phyloP scores from a whole-genome alignment of 2,113 vertebrate genomes.

The Cottus gobio region DNA sequence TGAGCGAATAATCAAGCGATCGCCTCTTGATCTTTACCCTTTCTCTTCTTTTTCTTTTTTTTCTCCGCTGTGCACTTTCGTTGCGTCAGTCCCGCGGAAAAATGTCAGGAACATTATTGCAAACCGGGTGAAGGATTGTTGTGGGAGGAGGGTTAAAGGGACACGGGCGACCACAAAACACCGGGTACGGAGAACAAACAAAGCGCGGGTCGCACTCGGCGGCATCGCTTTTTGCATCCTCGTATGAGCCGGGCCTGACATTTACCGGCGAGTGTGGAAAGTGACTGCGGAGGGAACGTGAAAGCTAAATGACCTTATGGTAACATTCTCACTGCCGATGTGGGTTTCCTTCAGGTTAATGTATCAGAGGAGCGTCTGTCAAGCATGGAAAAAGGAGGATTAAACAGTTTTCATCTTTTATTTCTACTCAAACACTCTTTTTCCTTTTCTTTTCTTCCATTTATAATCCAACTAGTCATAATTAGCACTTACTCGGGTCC shows the following conservation, averaged over 20 bases:
- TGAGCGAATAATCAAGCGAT: constrained; percentile 33
- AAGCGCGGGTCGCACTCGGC: constrained; percentile 10
- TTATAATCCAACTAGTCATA: constrained; percentile 1
- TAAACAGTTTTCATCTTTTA: neutral
- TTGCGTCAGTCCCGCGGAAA: constrained; percentile 49
- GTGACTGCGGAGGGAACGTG: constrained; percentile 17
- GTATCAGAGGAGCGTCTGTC: constrained; percentile 1
- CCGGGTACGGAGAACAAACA: constrained; percentile 8
- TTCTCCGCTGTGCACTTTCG: neutral
- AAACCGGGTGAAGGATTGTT: constrained; percentile 29
- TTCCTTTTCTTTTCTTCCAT: neutral
- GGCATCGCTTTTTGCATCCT: constrained; percentile 25
- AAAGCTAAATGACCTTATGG: constrained; percentile 35
- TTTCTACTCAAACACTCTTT: neutral
- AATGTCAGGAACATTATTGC: constrained; percentile 58
- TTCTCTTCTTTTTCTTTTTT: neutral
- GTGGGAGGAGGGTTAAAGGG: constrained; percentile 49
- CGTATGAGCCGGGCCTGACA: constrained; percentile 46
- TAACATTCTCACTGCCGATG: constrained; percentile 18
- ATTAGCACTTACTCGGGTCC: constrained; percentile 2
- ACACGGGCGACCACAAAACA: constrained; percentile 45
- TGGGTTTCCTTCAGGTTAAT: constrained; percentile 24
- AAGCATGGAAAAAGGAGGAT: neutral
- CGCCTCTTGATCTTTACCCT: constrained; percentile 48
- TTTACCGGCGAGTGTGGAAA: constrained; percentile 42